A percentile compares a stretch with the other conserved stretches of the same genome.
phyloP scores from a whole-genome alignment of 2,113 vertebrate genomes.

The Poeciliopsis occidentalis region DNA sequence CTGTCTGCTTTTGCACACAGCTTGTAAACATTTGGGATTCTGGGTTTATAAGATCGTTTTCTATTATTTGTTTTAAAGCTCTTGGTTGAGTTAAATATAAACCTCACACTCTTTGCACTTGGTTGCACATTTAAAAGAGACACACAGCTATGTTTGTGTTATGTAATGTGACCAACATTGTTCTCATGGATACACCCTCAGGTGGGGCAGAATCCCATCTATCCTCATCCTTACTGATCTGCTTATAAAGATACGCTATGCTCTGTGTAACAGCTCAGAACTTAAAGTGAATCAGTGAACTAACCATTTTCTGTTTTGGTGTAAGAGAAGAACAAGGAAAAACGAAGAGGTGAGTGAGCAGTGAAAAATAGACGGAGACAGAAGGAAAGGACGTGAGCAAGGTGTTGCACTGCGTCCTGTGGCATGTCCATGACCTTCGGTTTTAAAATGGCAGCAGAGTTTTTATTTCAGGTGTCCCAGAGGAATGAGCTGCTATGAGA shows the following conservation, averaged over 20 bases:
- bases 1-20: slow-evolving; percentile 10
- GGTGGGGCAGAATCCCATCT: slow-evolving; percentile 30
- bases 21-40: slow-evolving; percentile 9
- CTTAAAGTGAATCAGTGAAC: background rate
- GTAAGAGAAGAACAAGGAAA: background rate
- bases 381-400: background rate
- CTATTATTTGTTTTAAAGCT: background rate
- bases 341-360: background rate
- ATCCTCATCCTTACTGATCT: slow-evolving; percentile 1
- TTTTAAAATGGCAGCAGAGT: background rate
- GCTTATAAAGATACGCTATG: background rate
- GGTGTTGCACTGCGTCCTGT: background rate
- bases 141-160: background rate
- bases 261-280: background rate
- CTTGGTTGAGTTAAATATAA: background rate
- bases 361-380: background rate
- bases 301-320: background rate
- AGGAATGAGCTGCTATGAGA: background rate
- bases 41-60: background rate
- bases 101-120: background rate
- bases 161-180: background rate
- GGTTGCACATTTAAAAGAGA: background rate
- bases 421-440: background rate
- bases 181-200: background rate
- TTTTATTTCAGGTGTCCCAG: background rate